phyloP scores from a whole-genome alignment of 2,888 invertebrate species.

The Hydroisotoma schaefferi region DNA sequence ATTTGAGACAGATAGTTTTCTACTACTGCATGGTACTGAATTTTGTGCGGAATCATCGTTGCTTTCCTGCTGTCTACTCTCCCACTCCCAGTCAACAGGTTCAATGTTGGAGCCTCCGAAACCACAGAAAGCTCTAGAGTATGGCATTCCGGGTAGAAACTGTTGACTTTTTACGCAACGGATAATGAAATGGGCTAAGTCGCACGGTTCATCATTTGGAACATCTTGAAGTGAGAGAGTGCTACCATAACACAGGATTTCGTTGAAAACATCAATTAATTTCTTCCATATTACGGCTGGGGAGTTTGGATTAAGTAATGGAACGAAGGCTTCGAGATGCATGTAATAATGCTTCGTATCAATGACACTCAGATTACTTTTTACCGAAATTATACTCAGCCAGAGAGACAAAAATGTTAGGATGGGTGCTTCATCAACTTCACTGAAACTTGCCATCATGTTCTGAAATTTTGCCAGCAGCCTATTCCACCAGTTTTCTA shows the following conservation, averaged over 20 bases:
- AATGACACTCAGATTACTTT: constrained; percentile 81
- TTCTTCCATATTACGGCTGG: constrained; percentile 81
- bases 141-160: constrained; percentile 61
- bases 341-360: constrained; percentile 86
- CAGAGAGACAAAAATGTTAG: constrained; percentile 79
- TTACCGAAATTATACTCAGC: constrained; percentile 86
- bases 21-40: background rate
- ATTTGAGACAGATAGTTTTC: constrained; percentile 5
- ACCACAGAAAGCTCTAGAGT: constrained; percentile 54
- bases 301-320: constrained; percentile 63
- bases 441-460: constrained; percentile 55
- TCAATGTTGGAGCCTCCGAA: constrained; percentile 54
- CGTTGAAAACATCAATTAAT: constrained; percentile 78
- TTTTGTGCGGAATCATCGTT: constrained; percentile 1
- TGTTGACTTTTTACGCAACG: constrained; percentile 80
- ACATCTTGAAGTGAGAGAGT: constrained; percentile 78
- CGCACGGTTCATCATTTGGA: constrained; percentile 74
- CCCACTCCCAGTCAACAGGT: constrained; percentile 47
- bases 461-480: constrained; percentile 63
- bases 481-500: constrained; percentile 80
- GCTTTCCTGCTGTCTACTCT: constrained; percentile 40
- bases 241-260: constrained; percentile 85
- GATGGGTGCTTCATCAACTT: constrained; percentile 56
- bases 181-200: constrained; percentile 78
- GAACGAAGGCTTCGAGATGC: constrained; percentile 74